These are phyloP conservation scores for Lethenteron reissneri DNA, from an alignment of 2,113 vertebrate species.

Conservation along the genomic window DNA sequence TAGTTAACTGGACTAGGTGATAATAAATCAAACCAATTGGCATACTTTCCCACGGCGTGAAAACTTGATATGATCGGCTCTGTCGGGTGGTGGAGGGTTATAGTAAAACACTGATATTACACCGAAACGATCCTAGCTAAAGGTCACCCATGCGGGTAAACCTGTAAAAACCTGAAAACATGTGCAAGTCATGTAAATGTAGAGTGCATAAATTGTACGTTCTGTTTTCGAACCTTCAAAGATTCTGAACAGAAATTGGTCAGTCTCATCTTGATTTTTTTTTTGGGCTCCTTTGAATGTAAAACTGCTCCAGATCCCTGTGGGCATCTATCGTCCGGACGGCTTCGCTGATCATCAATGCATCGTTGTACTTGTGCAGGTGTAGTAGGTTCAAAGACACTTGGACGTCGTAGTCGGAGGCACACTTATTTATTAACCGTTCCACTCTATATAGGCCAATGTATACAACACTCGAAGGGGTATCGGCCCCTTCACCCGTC, in stretches of 20 bases:
- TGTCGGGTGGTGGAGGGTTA: not conserved
- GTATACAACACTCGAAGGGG: too few species aligned
- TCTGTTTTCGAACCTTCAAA: slow-evolving; percentile 29
- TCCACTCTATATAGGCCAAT: too few species aligned
- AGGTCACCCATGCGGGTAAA: not conserved
- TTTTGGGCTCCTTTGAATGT: slow-evolving; percentile 9
- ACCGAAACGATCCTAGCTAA: not conserved
- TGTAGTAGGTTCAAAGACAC: slow-evolving; percentile 19
- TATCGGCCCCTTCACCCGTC: too few species aligned
- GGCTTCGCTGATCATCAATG: slow-evolving; percentile 47
- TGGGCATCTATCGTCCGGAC: slow-evolving; percentile 48
- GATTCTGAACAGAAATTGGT: slow-evolving; percentile 26
- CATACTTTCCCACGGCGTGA: too few species aligned
- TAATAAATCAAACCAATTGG: too few species aligned
- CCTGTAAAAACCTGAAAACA: not conserved
- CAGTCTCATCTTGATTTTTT: slow-evolving; percentile 23
- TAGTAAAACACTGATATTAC: not conserved
- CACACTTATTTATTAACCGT: too few species aligned
- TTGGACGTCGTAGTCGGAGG: too few species aligned
- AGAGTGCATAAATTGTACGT: not conserved
- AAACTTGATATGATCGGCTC: not conserved
- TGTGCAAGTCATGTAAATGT: not conserved
- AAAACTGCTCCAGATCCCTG: slow-evolving; percentile 31
- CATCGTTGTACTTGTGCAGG: slow-evolving; percentile 57
- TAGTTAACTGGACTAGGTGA: too few species aligned